phyloP scores from a whole-genome alignment of 2,797 vertebrate species.

The Propithecus perrieri region DNA sequence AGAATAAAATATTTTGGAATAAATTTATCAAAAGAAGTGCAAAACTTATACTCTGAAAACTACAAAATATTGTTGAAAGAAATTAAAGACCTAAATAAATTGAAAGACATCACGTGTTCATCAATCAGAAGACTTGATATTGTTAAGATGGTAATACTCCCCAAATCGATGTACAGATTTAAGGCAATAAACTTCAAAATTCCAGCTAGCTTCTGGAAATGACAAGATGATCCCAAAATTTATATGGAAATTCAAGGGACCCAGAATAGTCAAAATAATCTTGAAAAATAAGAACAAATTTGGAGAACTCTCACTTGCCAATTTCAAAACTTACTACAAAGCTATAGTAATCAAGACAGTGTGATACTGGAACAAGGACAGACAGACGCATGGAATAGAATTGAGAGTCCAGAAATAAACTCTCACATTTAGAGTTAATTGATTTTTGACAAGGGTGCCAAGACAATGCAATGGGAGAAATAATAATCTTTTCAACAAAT shows the following conservation, averaged over 20 bases:
- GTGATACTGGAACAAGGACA: background rate
- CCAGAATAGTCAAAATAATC: background rate
- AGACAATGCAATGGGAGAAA: background rate
- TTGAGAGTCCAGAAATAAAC: background rate
- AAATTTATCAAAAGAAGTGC: background rate
- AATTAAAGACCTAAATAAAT: background rate
- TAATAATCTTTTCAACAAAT: background rate
- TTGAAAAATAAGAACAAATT: background rate
- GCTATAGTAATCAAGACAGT: background rate
- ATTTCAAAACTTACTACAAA: background rate
- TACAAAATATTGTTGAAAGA: background rate
- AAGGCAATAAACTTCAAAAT: constrained; percentile 23
- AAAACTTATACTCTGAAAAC: background rate
- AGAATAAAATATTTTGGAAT: constrained; percentile 13
- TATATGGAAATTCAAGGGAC: background rate
- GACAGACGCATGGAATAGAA: background rate
- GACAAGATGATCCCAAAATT: background rate
- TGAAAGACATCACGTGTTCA: background rate
- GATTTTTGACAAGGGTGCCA: background rate
- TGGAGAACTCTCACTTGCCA: background rate
- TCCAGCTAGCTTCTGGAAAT: background rate
- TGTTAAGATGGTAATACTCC: background rate
- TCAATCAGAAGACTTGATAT: background rate
- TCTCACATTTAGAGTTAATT: background rate
- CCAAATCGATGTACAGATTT: background rate